Evolutionary conservation across 1,140 invertebrate genomes (phyloP).

Genomic region (Pentalonia nigronervosa): DNA sequence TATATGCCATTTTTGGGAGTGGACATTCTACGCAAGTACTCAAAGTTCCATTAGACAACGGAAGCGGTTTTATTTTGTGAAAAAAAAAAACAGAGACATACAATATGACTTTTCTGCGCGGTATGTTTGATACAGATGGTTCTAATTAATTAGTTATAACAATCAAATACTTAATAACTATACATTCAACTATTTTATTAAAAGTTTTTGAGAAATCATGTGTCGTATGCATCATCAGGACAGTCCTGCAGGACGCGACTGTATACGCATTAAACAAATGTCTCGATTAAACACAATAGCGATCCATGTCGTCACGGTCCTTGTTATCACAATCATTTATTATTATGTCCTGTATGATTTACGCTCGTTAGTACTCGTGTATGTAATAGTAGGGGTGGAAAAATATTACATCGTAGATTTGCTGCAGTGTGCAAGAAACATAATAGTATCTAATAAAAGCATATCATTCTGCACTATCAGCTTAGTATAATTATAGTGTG

Average conservation of each 20-base stretch:
- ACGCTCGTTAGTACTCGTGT: neutral
- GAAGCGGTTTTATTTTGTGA: neutral
- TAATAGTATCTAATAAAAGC: too few relatives aligned
- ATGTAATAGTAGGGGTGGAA: neutral
- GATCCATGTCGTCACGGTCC: neutral
- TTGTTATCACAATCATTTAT: neutral
- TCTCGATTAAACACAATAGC: neutral
- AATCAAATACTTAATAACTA: neutral
- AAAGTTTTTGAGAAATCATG: neutral
- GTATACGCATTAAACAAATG: neutral
- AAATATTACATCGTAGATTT: neutral
- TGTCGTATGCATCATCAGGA: neutral
- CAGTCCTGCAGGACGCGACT: neutral
- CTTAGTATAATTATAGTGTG: neutral
- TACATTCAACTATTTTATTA: neutral
- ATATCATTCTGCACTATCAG: neutral
- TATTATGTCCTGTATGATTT: neutral
- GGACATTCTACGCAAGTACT: neutral
- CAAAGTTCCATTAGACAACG: neutral
- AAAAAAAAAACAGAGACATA: neutral
- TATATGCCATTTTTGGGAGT: neutral
- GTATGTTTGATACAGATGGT: neutral
- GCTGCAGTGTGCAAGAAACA: neutral
- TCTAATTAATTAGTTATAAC: neutral
- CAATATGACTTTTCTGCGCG: neutral